Evolutionary conservation across 2,888 invertebrate species (phyloP).

Genomic region (Exocentrus adspersus): DNA sequence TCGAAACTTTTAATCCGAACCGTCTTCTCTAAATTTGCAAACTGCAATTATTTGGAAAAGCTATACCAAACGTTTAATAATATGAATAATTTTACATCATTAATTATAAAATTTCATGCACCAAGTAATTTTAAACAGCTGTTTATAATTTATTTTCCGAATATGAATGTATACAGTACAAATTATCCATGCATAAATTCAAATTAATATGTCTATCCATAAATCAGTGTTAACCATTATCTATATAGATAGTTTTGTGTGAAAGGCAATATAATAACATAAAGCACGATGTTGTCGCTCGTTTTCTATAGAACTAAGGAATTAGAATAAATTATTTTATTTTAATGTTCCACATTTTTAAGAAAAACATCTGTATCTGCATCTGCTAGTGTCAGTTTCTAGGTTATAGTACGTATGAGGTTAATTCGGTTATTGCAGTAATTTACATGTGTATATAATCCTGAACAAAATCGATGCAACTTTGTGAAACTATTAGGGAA

Average conservation of each 20-base stretch:
- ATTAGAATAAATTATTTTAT: too few species aligned
- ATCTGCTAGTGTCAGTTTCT: too few species aligned
- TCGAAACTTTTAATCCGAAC: background rate
- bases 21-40: conserved; percentile 4
- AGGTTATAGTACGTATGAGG: too few species aligned
- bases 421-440: too few species aligned
- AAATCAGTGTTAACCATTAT: conserved; percentile 24
- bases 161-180: conserved; percentile 26
- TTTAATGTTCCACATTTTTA: too few species aligned
- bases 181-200: conserved; percentile 30
- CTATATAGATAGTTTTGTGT: conserved; percentile 12
- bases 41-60: conserved; percentile 11
- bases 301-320: too few species aligned
- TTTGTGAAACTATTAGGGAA: too few species aligned
- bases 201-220: conserved; percentile 32
- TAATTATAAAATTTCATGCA: conserved; percentile 26
- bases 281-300: too few species aligned
- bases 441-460: too few species aligned
- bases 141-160: conserved; percentile 24
- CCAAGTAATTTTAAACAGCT: conserved; percentile 30
- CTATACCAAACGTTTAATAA: conserved; percentile 11
- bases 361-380: too few species aligned
- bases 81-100: conserved; percentile 22
- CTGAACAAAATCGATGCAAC: too few species aligned
- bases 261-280: background rate